Evolutionary conservation across 1,140 invertebrate species (phyloP), one percentile per base, ranked within the genome.

Genomic region (Lepidurus apus): DNA sequence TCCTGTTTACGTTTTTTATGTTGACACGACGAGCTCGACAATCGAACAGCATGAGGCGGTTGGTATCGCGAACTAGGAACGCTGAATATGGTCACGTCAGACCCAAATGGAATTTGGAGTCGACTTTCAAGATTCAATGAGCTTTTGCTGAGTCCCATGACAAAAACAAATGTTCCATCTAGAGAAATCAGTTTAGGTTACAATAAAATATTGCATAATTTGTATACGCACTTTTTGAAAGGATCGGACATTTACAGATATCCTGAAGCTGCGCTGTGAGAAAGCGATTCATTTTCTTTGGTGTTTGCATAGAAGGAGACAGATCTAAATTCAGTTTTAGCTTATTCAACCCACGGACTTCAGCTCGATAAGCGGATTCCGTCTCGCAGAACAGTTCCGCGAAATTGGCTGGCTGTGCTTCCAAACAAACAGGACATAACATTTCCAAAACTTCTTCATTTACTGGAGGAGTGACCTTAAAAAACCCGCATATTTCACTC

Each of bases 101-200:
- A 65, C 21, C 53, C 53, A 65, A 65, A 17, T 8, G 53, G 6
- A 65, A 65, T 65, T 21, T 65, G 17, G 13, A 21, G 53, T 9
- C 53, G 53, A n/a, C 53, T 65, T 13, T 17, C 53, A 13, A 65
- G 7, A 65, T 65, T 65, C 53, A 65, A 11, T 21, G 53, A 65
- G 21, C 53, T 65, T 65, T 65, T 65, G 6, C 9, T 13, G 13
- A 65, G 17, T 65, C 53, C 53, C 53, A 17, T 65, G 53, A 65
- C 53, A 21, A 65, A 65, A 65, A 65, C 53, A 65, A 65, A 9
- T 13, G 53, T 65, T 65, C 53, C 53, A 21, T 65, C 53, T 65
- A 65, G 6, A 65, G 13, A 65, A 65, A 65, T 7, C 53, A n/a
- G 8, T 17, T 34, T 34, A 34, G 34, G 53, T 65, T 21, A 65